Percentiles rank a stretch among this genome's conserved stretches.
Conservation (phyloP, 2,888 invertebrate genomes). For the Leptinotarsa peninsularis region DNA sequence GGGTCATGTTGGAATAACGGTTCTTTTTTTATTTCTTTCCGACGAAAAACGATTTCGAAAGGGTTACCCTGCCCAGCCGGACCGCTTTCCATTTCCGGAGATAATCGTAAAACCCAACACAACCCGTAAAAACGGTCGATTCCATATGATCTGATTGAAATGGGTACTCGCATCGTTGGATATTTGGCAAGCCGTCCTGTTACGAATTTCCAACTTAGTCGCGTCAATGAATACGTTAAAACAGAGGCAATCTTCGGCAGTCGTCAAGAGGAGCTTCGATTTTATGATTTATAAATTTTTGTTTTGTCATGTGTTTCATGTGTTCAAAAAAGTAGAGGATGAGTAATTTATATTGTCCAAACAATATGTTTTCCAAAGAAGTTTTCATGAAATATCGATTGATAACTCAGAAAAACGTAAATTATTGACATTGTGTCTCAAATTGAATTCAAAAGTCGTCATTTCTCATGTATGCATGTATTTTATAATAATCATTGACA, state of each 20-base stretch:
- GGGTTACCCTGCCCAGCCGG: not conserved
- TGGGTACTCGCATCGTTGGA: not conserved
- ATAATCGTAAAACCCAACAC: not conserved
- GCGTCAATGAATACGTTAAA: too few species aligned
- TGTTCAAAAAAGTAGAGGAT: too few species aligned
- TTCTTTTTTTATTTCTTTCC: not conserved
- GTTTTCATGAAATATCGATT: constrained; percentile 21
- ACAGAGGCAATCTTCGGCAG: too few species aligned
- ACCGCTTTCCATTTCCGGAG: not conserved
- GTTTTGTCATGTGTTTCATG: too few species aligned
- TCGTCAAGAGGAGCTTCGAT: too few species aligned
- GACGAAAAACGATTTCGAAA: not conserved
- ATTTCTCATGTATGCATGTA: too few species aligned
- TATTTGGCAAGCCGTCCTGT: not conserved
- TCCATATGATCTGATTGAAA: constrained; percentile 37
- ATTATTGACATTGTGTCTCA: too few species aligned
- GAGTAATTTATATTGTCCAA: too few species aligned
- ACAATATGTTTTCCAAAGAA: not conserved
- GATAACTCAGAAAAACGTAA: too few species aligned
- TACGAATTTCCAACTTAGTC: constrained; percentile 23
- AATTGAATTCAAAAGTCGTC: too few species aligned
- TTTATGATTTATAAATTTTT: too few species aligned
- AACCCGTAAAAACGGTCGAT: not conserved
- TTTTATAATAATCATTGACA: too few species aligned
- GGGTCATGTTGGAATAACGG: not conserved